A percentile compares a stretch with the other conserved stretches of the same genome.
Evolutionary conservation across 2,113 vertebrate genomes (phyloP).

Genomic region (Tachysurus vachellii): DNA sequence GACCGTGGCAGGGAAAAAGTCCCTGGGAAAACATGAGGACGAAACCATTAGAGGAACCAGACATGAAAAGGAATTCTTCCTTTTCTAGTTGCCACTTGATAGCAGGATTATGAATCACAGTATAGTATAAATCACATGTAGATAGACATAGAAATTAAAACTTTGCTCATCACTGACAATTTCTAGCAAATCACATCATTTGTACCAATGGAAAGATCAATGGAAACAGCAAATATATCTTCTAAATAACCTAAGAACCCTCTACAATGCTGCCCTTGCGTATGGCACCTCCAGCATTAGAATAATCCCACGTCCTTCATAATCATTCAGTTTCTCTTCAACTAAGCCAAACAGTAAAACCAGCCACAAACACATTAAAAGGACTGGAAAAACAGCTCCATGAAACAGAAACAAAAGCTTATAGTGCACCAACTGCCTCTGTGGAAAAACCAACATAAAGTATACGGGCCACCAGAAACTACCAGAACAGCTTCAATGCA

Average conservation of each 20-base stretch:
- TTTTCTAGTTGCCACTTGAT: neutral
- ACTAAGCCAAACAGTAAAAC: neutral
- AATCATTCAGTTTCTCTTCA: neutral
- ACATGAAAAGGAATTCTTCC: neutral
- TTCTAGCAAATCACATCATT: neutral
- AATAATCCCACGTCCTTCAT: neutral
- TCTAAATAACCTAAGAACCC: neutral
- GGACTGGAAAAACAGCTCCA: slow-evolving; percentile 24
- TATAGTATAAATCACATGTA: neutral
- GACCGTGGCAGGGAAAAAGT: neutral
- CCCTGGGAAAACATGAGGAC: neutral
- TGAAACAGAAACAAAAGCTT: slow-evolving; percentile 3
- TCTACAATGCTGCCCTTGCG: neutral
- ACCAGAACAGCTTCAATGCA: neutral
- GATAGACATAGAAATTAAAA: too few species aligned
- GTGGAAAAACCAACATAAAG: neutral
- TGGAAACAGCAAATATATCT: neutral
- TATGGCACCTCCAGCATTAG: neutral
- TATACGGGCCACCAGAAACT: neutral
- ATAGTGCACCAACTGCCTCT: neutral
- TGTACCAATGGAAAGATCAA: neutral
- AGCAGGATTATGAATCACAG: neutral
- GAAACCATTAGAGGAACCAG: neutral
- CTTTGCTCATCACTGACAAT: neutral
- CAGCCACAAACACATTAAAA: neutral